Percentiles rank a stretch among this genome's conserved stretches.
Conservation (phyloP, 2,888 invertebrate genomes). For the Girardia tigrina region DNA sequence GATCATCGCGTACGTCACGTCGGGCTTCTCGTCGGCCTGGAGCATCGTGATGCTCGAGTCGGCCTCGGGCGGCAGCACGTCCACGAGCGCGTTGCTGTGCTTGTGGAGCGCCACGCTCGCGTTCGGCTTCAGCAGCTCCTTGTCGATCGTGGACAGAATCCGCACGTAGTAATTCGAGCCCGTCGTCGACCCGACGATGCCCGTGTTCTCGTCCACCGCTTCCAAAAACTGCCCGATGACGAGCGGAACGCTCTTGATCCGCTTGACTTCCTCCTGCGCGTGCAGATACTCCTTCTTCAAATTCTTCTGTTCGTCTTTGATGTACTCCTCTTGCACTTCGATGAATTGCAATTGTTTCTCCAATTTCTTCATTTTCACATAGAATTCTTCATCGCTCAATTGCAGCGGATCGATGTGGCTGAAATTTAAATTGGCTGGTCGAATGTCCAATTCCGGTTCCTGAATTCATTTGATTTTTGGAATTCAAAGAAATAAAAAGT, state of each 20-base stretch:
- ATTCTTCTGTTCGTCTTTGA: constrained; percentile 96
- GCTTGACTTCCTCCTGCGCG: constrained; percentile 74
- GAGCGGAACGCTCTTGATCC: constrained; percentile 93
- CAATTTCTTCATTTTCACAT: constrained; percentile 72
- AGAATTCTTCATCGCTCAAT: constrained; percentile 62
- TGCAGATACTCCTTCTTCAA: constrained; percentile 94
- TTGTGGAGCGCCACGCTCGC: constrained; percentile 96
- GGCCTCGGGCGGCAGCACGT: constrained; percentile 93
- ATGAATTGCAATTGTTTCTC: constrained; percentile 84
- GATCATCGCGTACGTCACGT: neutral
- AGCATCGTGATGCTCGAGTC: constrained; percentile 98
- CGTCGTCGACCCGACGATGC: constrained; percentile 94
- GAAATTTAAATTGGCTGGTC: constrained; percentile 12
- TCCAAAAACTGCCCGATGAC: constrained; percentile 98
- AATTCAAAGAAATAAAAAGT: neutral
- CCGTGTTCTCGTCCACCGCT: constrained; percentile 96
- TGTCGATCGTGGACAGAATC: constrained; percentile 89
- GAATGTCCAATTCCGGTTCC: neutral
- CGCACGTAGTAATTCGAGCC: constrained; percentile 96
- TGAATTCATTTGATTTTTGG: neutral
- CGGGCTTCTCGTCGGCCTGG: constrained; percentile 60
- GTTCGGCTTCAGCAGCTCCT: constrained; percentile 87
- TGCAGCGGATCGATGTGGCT: constrained; percentile 27
- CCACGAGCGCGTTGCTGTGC: constrained; percentile 97
- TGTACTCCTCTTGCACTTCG: constrained; percentile 96